Conservation (phyloP, 2,888 invertebrate genomes). For the Zelleria hepariella region DNA sequence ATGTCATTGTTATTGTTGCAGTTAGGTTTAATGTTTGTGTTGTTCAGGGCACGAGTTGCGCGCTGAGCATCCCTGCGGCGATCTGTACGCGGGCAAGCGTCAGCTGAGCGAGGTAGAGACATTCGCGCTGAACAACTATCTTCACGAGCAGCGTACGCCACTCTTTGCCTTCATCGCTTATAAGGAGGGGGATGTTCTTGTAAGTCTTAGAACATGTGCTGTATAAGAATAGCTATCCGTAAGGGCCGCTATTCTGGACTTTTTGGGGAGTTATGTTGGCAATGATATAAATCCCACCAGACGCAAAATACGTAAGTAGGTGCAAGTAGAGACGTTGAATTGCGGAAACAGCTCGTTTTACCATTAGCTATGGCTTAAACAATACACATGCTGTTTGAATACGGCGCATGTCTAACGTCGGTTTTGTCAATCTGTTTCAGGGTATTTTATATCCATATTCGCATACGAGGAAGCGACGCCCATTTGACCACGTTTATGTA, state of each 20-base stretch:
- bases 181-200: slow-evolving; percentile 57
- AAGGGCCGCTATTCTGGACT: neutral
- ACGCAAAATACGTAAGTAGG: too few relatives aligned
- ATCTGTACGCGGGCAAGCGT: slow-evolving; percentile 45
- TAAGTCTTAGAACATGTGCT: slow-evolving; percentile 21
- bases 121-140: slow-evolving; percentile 38
- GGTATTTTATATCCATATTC: slow-evolving; percentile 65
- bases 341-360: too few relatives aligned
- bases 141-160: slow-evolving; percentile 32
- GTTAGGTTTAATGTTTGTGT: too few relatives aligned
- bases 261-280: too few relatives aligned
- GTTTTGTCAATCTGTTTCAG: slow-evolving; percentile 23
- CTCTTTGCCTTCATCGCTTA: slow-evolving; percentile 50
- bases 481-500: slow-evolving; percentile 47
- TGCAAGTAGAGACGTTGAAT: too few relatives aligned
- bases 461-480: slow-evolving; percentile 51
- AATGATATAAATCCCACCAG: too few relatives aligned
- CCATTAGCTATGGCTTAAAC: too few relatives aligned
- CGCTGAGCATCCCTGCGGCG: slow-evolving; percentile 52
- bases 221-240: neutral
- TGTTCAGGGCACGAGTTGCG: slow-evolving; percentile 45
- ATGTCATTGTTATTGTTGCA: too few relatives aligned
- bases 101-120: slow-evolving; percentile 61
- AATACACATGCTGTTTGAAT: too few relatives aligned
- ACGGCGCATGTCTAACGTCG: slow-evolving; percentile 1